Conservation (phyloP, 2,888 invertebrate species). For the Cryptus viduatorius region DNA sequence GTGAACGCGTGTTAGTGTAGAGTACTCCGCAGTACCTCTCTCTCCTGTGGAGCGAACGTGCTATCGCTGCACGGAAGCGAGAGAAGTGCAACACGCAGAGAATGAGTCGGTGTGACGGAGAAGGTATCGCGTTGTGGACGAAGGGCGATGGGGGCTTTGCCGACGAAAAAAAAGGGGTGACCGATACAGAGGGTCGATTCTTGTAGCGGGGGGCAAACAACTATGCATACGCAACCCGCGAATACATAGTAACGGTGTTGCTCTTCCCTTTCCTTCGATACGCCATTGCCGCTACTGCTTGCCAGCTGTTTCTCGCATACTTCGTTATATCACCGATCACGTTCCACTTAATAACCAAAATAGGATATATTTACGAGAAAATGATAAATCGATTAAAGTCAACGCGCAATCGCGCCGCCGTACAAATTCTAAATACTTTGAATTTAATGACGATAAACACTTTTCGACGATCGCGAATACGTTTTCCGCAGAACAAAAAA, state of each 20-base stretch:
- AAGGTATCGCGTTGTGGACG: conserved; percentile 69
- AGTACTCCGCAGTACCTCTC: conserved; percentile 26
- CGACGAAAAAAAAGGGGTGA: conserved; percentile 44
- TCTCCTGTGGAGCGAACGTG: conserved; percentile 45
- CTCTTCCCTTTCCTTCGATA: conserved; percentile 65
- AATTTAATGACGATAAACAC: not conserved
- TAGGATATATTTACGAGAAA: not conserved
- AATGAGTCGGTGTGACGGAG: conserved; percentile 15
- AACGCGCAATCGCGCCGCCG: not conserved
- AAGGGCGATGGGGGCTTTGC: conserved; percentile 49
- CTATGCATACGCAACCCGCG: conserved; percentile 45
- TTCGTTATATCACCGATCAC: not conserved
- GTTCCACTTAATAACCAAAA: not conserved
- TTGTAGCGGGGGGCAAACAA: conserved; percentile 30
- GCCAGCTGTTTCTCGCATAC: conserved; percentile 74
- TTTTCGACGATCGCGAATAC: not conserved
- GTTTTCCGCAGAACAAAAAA: too few species aligned
- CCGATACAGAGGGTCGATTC: conserved; percentile 72
- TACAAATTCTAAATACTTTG: not conserved
- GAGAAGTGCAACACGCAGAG: conserved; percentile 26
- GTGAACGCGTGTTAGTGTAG: conserved; percentile 16
- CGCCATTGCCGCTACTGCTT: conserved; percentile 66
- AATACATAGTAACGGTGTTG: conserved; percentile 75
- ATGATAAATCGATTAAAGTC: not conserved
- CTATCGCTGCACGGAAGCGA: conserved; percentile 59